These are phyloP conservation scores for Cantharis rufa DNA, from an alignment of 2,888 invertebrate species.

Conservation along the genomic window DNA sequence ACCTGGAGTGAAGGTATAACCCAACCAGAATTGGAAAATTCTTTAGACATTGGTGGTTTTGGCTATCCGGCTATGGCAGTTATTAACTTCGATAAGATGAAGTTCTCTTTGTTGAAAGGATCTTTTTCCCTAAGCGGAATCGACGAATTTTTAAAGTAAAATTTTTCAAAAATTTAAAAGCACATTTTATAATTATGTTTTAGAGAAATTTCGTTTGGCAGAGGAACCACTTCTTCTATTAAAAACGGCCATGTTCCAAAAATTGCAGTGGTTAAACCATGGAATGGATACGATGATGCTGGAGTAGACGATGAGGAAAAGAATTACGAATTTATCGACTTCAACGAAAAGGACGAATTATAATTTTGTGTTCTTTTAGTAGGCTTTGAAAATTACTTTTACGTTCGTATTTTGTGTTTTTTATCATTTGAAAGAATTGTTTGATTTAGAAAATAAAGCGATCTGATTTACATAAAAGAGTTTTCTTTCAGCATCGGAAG, in stretches of 20 bases:
- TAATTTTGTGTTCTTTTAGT: not conserved
- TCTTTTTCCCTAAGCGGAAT: slow-evolving; percentile 90
- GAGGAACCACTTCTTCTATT: not conserved
- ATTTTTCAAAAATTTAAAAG: not conserved
- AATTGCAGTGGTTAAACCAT: not conserved
- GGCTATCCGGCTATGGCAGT: slow-evolving; percentile 96
- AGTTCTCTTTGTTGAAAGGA: slow-evolving; percentile 85
- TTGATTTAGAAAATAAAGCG: not conserved
- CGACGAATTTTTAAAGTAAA: slow-evolving; percentile 75
- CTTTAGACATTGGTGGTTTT: slow-evolving; percentile 89
- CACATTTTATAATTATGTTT: not conserved
- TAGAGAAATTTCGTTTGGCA: slow-evolving; percentile 39
- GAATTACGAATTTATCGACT: not conserved
- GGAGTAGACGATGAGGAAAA: not conserved
- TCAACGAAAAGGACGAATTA: not conserved
- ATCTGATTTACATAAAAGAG: not conserved
- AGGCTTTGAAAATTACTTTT: not conserved
- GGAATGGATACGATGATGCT: slow-evolving; percentile 5
- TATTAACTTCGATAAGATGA: slow-evolving; percentile 92
- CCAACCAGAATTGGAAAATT: slow-evolving; percentile 78
- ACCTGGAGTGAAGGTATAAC: slow-evolving; percentile 88
- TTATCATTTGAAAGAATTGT: not conserved
- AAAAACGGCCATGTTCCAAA: not conserved
- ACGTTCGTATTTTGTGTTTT: not conserved
- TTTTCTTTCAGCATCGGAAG: not conserved